Conservation (phyloP, 2,888 invertebrate genomes). For the Dysmachus trigonus region DNA sequence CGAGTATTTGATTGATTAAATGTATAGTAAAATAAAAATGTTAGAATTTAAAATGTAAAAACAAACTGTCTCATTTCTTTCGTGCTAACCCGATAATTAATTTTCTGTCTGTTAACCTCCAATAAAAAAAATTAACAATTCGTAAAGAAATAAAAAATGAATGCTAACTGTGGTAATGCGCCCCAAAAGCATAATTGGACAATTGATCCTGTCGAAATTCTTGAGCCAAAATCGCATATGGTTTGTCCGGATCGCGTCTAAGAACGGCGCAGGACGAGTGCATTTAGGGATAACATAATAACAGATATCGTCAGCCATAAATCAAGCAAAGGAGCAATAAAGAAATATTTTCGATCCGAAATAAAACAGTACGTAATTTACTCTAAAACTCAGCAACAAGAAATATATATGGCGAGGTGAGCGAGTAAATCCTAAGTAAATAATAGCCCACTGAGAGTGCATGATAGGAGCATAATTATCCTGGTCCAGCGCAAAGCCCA, state of each 20-base stretch:
- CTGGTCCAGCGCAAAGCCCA: constrained; percentile 25
- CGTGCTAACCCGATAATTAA: too few species aligned
- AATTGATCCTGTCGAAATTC: neutral
- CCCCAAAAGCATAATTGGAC: neutral
- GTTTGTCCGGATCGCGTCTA: neutral
- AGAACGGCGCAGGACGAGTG: neutral
- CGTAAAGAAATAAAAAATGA: neutral
- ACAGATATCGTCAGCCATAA: constrained; percentile 43
- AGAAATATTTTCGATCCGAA: constrained; percentile 12
- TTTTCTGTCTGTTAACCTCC: neutral
- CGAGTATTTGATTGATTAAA: too few species aligned
- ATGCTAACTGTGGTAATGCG: neutral
- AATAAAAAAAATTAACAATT: neutral
- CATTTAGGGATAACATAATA: constrained; percentile 40
- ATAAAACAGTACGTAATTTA: constrained; percentile 34
- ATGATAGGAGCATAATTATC: constrained; percentile 44
- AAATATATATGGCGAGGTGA: neutral
- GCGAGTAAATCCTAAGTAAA: constrained; percentile 44
- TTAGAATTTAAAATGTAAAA: too few species aligned
- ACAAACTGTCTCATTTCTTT: too few species aligned
- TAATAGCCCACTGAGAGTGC: constrained; percentile 35
- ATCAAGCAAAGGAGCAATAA: constrained; percentile 45
- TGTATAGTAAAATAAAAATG: too few species aligned
- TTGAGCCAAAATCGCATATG: neutral
- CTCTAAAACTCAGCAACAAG: constrained; percentile 9